These are phyloP conservation scores for Trachelus troglodyta DNA, from an alignment of 2,888 invertebrate genomes.

Conservation along the genomic window DNA sequence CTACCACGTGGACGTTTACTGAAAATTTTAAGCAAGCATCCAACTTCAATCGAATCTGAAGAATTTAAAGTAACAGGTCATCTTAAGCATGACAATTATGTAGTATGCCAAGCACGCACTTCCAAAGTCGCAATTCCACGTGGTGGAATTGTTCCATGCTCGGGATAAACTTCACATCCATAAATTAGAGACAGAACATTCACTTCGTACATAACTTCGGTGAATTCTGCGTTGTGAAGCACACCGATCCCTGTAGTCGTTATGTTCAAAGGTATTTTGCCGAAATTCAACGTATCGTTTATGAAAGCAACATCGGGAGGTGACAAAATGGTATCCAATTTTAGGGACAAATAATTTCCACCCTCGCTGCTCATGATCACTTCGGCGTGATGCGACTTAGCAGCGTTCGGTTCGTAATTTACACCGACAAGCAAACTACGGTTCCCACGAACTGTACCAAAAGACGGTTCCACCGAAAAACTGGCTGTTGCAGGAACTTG, in stretches of 20 bases:
- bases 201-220: conserved; percentile 35
- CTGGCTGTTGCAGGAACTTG: conserved; percentile 68
- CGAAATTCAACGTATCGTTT: conserved; percentile 44
- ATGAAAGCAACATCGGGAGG: conserved; percentile 40
- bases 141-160: conserved; percentile 36
- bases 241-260: conserved; percentile 31
- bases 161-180: conserved; percentile 37
- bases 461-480: conserved; percentile 68
- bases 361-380: conserved; percentile 56
- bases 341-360: conserved; percentile 45
- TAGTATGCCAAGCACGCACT: conserved; percentile 22
- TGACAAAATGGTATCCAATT: conserved; percentile 28
- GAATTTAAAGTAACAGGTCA: background rate
- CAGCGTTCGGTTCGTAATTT: conserved; percentile 42
- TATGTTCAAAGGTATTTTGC: conserved; percentile 61
- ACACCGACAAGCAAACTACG: conserved; percentile 68
- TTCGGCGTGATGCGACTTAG: conserved; percentile 45
- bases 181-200: conserved; percentile 29
- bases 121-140: conserved; percentile 38
- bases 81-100: background rate
- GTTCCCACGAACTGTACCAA: conserved; percentile 69
- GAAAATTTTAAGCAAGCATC: conserved; percentile 37
- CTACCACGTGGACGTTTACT: conserved; percentile 25
- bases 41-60: conserved; percentile 37
- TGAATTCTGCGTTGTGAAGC: conserved; percentile 42